Conservation (phyloP, 2,888 invertebrate species). For the Drosophila birchii region DNA sequence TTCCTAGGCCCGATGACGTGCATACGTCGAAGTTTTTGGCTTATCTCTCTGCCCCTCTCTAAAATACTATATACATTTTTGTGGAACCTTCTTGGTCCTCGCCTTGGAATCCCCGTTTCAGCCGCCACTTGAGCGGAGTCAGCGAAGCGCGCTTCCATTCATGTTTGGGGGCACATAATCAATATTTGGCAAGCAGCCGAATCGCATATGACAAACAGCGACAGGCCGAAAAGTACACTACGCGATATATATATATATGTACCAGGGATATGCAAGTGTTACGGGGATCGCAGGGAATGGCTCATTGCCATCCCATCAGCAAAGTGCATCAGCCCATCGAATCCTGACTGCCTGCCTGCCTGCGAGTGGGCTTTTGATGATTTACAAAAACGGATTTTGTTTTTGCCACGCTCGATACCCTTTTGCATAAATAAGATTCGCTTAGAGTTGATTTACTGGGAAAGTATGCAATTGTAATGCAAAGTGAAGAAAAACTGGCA, state of each 20-base stretch:
- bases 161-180: conserved; percentile 73
- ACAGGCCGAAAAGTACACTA: conserved; percentile 63
- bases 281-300: conserved; percentile 14
- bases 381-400: conserved; percentile 58
- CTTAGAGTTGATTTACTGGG: conserved; percentile 7
- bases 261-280: conserved; percentile 16
- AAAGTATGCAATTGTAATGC: conserved; percentile 14
- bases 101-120: not conserved
- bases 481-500: too few species aligned
- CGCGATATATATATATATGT: conserved; percentile 50
- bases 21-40: conserved; percentile 44
- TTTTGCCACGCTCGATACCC: conserved; percentile 27
- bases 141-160: conserved; percentile 76
- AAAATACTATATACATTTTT: not conserved
- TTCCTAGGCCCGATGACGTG: conserved; percentile 55
- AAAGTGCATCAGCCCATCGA: conserved; percentile 45
- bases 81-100: not conserved
- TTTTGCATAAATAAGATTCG: conserved; percentile 26
- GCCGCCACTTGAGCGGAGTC: conserved; percentile 52
- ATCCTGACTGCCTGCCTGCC: conserved; percentile 30
- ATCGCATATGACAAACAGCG: conserved; percentile 75
- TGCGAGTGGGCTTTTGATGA: conserved; percentile 64
- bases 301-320: conserved; percentile 39
- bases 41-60: conserved; percentile 8
- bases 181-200: conserved; percentile 77